phyloP scores from a whole-genome alignment of 2,888 invertebrate species.

The Melieria crassipennis region DNA sequence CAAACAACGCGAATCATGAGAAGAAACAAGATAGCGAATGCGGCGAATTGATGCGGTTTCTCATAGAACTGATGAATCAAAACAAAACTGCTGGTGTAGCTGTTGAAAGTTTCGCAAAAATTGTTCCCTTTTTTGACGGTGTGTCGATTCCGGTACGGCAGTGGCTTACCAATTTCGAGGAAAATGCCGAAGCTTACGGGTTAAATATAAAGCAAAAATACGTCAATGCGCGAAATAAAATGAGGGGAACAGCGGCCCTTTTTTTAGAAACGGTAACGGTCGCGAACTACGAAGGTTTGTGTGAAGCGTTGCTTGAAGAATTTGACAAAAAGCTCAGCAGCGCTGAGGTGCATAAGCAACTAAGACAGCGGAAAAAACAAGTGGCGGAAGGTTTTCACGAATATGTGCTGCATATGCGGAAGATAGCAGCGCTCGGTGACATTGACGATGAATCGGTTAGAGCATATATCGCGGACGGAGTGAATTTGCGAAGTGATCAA shows the following conservation, averaged over 20 bases:
- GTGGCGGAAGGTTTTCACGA: no score
- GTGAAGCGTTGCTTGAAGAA: slow-evolving; percentile 21
- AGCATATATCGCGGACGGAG: no score
- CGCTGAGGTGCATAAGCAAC: slow-evolving; percentile 32
- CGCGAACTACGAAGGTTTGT: slow-evolving; percentile 20
- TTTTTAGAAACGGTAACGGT: slow-evolving; percentile 36
- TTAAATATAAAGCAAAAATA: slow-evolving; percentile 33
- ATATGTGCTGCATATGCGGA: no score
- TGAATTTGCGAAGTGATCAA: slow-evolving; percentile 24
- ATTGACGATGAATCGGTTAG: no score
- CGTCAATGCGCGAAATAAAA: slow-evolving; percentile 39
- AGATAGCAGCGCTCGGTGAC: no score
- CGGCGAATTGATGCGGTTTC: no score
- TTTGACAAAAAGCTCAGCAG: slow-evolving; percentile 33
- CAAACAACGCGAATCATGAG: no score
- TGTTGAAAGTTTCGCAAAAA: no score
- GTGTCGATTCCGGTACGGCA: slow-evolving; percentile 5
- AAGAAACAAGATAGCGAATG: no score
- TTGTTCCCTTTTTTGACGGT: slow-evolving; percentile 1
- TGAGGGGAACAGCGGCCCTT: slow-evolving; percentile 36
- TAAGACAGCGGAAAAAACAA: slow-evolving; percentile 32
- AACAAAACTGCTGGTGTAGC: no score
- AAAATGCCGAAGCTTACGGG: slow-evolving; percentile 32
- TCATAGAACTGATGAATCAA: no score
- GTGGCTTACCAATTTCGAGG: slow-evolving; percentile 33